Evolutionary conservation across 2,797 vertebrate species (phyloP), one percentile per base, ranked within the genome.

Genomic region (Eulemur albifrons): DNA sequence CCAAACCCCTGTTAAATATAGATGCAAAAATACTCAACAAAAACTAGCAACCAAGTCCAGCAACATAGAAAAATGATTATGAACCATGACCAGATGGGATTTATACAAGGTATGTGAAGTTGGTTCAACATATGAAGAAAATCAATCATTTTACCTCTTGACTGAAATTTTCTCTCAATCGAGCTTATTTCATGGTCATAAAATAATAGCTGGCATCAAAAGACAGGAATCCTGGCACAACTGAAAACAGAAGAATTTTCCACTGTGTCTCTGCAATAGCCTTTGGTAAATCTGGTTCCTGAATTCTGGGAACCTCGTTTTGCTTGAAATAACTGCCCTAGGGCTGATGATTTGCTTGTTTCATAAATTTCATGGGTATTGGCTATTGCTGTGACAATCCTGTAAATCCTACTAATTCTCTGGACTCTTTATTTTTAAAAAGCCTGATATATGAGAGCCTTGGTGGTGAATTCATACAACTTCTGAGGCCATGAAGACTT

Each of bases 71-170:
- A 87, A 83, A 79, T 57, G 25, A 57, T 73, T 90, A 72, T 30
- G 7, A 8, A 67, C 77, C 76, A 67, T 84, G 77, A 91, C 54
- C 65, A 80, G 83, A 88, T 27, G 25, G 40, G 35, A 67, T 95
- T 84, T 88, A 88, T 25, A 61, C 35, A 80, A 79, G 77, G 65
- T 84, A 79, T 23, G 20, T 27, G 6, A 59, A 84, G 82, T 65
- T 50, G 23, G 40, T 77, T 77, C 30, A 91, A 45, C 23, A 75
- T 30, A 88, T 25, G n/a, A 95, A 95, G n/a, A 95, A 95, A 95
- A 84, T 92, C 48, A 73, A 67, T 67, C 85, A 67, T 32, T 30
- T 79, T 67, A 75, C 21, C 30, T 88, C 52, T 70, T 83, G 61
- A 93, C 20, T 73, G 61, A 88, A 76, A 45, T 92, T 75, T 70